Evolutionary conservation across 2,888 invertebrate genomes (phyloP), one percentile per base, ranked within the genome.

Genomic region (Zygothrica quintamaculata): DNA sequence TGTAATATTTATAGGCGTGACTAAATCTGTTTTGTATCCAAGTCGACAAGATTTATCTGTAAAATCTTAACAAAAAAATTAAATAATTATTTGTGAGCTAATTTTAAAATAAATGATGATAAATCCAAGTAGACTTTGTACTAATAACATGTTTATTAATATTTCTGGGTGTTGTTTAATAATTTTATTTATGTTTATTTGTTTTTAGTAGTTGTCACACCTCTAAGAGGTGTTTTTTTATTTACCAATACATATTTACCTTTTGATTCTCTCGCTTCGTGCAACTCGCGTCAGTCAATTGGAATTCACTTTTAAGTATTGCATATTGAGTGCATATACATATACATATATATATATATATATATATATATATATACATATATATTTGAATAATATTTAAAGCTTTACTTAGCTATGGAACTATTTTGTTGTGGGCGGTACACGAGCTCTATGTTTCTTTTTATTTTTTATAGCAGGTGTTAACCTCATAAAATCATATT

Each of bases 91-190:
- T 82, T 75, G 51, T 73, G 65, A 44, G 80, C 80, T 80, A 86
- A 86, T 84, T 84, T 76, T 79, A 80, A 84, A 53, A 65, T 57
- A 22, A 22, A 22, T 22, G 74, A 53, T 73, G 73, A 75, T 75
- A 72, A 75, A 70, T 12, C n/a, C 12, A 6, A 6, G 16, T 12
- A 33, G 36, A 11, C 5, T 26, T 57, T 43, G 18, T 55, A 47
- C 58, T 55, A 53, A 57, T 56, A 59, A 59, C 39, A 40, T 43
- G 11, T 58, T 51, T 43, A 16, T 34, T 51, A 33, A 25, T 33
- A 31, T 34, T 22, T 22, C 18, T n/a, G n/a, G 9, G 43, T 48
- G 52, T 44, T 52, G 16, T 50, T 47, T 11, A n/a, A n/a, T n/a
- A n/a, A n/a, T n/a, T n/a, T n/a, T n/a, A n/a, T n/a, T n/a, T n/a